phyloP scores from a whole-genome alignment of 2,888 invertebrate genomes.

The Ceramica pisi region DNA sequence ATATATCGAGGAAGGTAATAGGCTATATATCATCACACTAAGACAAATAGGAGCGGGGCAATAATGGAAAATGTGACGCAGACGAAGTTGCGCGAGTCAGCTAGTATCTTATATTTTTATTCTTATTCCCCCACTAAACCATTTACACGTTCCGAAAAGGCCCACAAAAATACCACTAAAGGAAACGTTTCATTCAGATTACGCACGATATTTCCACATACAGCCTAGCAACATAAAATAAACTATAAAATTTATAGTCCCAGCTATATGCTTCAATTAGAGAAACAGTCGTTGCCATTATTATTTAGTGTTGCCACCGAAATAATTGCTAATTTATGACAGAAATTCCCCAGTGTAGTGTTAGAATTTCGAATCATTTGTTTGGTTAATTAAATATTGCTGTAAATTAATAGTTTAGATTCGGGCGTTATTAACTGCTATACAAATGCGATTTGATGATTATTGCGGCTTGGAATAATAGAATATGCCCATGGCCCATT shows the following conservation, averaged over 20 bases:
- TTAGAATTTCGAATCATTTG: slow-evolving; percentile 28
- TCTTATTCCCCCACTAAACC: slow-evolving; percentile 37
- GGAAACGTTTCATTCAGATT: slow-evolving; percentile 65
- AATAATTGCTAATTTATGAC: slow-evolving; percentile 57
- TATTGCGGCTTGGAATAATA: background rate
- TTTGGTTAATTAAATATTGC: slow-evolving; percentile 27
- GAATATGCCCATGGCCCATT: background rate
- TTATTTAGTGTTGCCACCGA: slow-evolving; percentile 50
- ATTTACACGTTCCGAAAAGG: slow-evolving; percentile 39
- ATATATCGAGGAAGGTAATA: too few relatives aligned
- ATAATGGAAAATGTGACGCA: too few relatives aligned
- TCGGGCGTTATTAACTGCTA: background rate
- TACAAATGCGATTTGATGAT: background rate
- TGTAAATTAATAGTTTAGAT: slow-evolving; percentile 5
- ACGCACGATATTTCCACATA: slow-evolving; percentile 70
- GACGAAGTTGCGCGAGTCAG: too few relatives aligned
- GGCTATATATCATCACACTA: too few relatives aligned
- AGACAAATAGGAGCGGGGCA: too few relatives aligned
- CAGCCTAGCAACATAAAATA: slow-evolving; percentile 54
- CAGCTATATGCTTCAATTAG: slow-evolving; percentile 52
- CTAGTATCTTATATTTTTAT: too few relatives aligned
- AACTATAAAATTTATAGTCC: slow-evolving; percentile 51
- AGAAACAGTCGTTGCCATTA: slow-evolving; percentile 50
- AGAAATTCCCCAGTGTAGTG: slow-evolving; percentile 43
- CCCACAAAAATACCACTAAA: slow-evolving; percentile 62